phyloP scores from a whole-genome alignment of 53 echinoderm and acorn worm species.

The Antedon mediterranea region DNA sequence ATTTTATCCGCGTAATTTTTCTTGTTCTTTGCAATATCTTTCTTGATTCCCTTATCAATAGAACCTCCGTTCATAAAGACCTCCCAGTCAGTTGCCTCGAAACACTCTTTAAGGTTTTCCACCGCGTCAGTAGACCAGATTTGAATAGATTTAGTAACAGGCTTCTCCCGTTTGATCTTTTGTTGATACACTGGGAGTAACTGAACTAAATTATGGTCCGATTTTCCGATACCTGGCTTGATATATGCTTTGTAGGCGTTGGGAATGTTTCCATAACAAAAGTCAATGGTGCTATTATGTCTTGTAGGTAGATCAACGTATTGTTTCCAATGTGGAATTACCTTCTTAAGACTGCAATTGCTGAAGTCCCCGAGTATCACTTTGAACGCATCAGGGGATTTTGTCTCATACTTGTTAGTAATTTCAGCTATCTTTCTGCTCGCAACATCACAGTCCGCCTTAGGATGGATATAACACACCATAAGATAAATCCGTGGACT shows the following conservation, averaged over 20 bases:
- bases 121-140: too few relatives aligned
- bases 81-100: too few relatives aligned
- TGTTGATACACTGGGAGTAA: too few relatives aligned
- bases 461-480: slow-evolving; percentile 7
- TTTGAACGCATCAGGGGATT: slow-evolving; percentile 4
- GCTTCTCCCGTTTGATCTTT: slow-evolving; percentile 13
- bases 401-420: background rate
- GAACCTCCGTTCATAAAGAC: too few relatives aligned
- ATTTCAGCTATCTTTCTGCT: background rate
- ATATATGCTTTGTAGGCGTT: background rate
- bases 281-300: slow-evolving; percentile 3
- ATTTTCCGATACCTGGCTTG: slow-evolving; percentile 3
- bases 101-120: too few relatives aligned
- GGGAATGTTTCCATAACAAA: slow-evolving; percentile 12
- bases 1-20: too few relatives aligned
- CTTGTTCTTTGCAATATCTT: too few relatives aligned
- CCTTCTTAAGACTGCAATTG: slow-evolving; percentile 2
- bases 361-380: slow-evolving; percentile 5
- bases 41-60: background rate
- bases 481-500: background rate
- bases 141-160: background rate
- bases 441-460: slow-evolving; percentile 4
- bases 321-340: background rate
- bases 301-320: slow-evolving; percentile 6
- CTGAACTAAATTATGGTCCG: background rate